phyloP scores from a whole-genome alignment of 2,113 vertebrate genomes.

The Serinus canaria region DNA sequence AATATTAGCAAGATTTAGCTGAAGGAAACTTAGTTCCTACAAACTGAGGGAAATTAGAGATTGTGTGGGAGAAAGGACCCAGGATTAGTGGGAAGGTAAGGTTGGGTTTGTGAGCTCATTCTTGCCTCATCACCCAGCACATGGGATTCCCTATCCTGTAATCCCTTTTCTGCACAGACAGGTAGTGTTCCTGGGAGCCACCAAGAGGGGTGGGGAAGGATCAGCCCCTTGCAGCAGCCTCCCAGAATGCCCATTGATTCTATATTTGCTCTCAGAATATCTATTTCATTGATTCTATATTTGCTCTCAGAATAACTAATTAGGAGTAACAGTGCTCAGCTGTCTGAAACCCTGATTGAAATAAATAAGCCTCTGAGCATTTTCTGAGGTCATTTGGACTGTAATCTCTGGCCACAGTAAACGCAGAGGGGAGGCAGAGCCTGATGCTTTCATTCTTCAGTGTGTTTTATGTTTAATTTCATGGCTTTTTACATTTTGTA shows the following conservation, averaged over 20 bases:
- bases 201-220: not conserved
- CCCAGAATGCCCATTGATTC: not conserved
- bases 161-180: not conserved
- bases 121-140: not conserved
- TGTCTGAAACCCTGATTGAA: not conserved
- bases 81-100: not conserved
- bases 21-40: not conserved
- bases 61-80: not conserved
- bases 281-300: not conserved
- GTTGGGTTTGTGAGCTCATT: not conserved
- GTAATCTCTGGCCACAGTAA: not conserved
- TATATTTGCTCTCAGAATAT: not conserved
- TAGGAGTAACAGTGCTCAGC: not conserved
- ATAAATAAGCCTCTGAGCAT: not conserved
- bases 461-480: not conserved
- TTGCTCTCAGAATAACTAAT: not conserved
- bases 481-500: not conserved
- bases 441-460: not conserved
- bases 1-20: not conserved
- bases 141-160: fast-evolving
- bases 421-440: not conserved
- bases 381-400: not conserved
- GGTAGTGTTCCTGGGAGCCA: not conserved
- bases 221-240: not conserved
- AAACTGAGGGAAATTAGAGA: not conserved